Evolutionary conservation across 2,797 vertebrate genomes (phyloP).

Genomic region (Odontamblyopus lacepedii): DNA sequence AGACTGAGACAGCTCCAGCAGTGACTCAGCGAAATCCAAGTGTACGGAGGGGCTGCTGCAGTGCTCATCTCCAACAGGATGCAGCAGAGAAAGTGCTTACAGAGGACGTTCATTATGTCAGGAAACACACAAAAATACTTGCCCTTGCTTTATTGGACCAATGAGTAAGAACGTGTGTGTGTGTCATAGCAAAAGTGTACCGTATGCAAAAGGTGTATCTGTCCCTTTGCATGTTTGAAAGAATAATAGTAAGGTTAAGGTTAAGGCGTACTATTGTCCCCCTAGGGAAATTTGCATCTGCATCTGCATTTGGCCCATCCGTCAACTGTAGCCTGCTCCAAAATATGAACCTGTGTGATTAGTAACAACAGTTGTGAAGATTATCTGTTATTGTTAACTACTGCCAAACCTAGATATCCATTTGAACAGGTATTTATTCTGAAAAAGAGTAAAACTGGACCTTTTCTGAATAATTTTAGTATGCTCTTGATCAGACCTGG

Average conservation of each 20-base stretch:
- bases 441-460: too few relatives aligned
- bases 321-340: neutral
- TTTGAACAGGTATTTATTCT: too few relatives aligned
- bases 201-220: neutral
- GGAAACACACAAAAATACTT: neutral
- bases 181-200: neutral
- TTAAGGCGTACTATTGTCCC: too few relatives aligned
- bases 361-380: too few relatives aligned
- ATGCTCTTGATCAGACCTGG: too few relatives aligned
- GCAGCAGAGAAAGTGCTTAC: conserved; percentile 1
- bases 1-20: conserved; percentile 35
- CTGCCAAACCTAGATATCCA: too few relatives aligned
- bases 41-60: conserved; percentile 39
- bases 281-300: too few relatives aligned
- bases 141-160: neutral
- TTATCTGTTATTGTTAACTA: too few relatives aligned
- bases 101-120: neutral
- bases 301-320: too few relatives aligned
- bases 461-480: too few relatives aligned
- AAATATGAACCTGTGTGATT: too few relatives aligned
- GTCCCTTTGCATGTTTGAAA: neutral
- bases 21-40: conserved; percentile 50
- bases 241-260: neutral
- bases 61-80: conserved; percentile 31
- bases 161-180: neutral